phyloP scores from a whole-genome alignment of 2,888 invertebrate species.

The Phengaris alcon region DNA sequence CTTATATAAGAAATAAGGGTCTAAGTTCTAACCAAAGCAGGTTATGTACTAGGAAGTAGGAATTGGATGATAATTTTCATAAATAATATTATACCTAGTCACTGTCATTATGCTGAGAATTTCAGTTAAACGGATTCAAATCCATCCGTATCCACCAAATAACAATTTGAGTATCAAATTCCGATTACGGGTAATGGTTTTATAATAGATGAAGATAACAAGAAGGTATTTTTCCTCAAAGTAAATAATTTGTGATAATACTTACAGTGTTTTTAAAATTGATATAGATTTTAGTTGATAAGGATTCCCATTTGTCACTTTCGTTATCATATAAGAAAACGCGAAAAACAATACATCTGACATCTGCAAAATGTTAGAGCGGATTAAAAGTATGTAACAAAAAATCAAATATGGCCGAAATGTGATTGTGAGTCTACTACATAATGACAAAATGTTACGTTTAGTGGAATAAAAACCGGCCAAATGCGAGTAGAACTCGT shows the following conservation, averaged over 20 bases:
- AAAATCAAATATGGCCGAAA: too few species aligned
- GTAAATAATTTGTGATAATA: background rate
- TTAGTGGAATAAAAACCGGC: too few species aligned
- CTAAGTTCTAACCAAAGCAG: background rate
- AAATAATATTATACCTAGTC: background rate
- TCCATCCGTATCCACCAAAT: background rate
- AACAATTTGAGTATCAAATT: conserved; percentile 2
- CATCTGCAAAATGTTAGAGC: too few species aligned
- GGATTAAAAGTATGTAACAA: too few species aligned
- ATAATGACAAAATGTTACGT: too few species aligned
- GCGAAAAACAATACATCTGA: too few species aligned
- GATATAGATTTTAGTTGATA: background rate
- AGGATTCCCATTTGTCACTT: background rate
- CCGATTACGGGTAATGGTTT: background rate
- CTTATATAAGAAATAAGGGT: too few species aligned
- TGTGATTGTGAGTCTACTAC: too few species aligned
- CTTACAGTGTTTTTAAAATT: background rate
- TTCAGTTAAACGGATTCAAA: background rate
- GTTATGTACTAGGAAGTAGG: background rate
- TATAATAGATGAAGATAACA: background rate
- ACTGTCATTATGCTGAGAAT: background rate
- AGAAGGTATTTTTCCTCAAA: conserved; percentile 1
- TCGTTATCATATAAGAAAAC: background rate
- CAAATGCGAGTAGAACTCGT: too few species aligned
- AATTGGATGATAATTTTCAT: background rate